Evolutionary conservation across 2,888 invertebrate species (phyloP).

Genomic region (Anthophora plumipes): DNA sequence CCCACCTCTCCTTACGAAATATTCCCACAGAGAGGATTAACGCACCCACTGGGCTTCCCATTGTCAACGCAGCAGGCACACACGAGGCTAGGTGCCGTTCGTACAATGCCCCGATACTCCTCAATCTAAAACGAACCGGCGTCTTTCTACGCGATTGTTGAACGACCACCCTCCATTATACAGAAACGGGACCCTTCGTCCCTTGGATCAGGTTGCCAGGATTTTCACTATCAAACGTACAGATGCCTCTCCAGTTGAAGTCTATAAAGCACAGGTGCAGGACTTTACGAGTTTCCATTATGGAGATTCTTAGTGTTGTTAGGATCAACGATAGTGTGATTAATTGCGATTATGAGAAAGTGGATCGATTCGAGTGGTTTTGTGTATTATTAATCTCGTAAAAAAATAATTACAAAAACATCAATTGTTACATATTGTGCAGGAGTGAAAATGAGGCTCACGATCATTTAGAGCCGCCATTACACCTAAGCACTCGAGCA

Average conservation of each 20-base stretch:
- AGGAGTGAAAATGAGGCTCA: too few species aligned
- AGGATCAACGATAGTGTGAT: too few species aligned
- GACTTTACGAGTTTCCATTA: neutral
- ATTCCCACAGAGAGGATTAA: slow-evolving; percentile 79
- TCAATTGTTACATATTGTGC: too few species aligned
- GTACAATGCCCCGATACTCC: slow-evolving; percentile 79
- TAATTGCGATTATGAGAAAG: too few species aligned
- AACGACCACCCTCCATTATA: slow-evolving; percentile 72
- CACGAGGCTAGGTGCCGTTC: slow-evolving; percentile 43
- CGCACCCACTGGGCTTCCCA: slow-evolving; percentile 78
- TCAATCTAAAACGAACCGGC: slow-evolving; percentile 76
- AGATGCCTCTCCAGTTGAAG: slow-evolving; percentile 20
- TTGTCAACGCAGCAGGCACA: slow-evolving; percentile 74
- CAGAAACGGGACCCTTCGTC: slow-evolving; percentile 61
- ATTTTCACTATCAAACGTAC: slow-evolving; percentile 70
- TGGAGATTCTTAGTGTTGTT: too few species aligned
- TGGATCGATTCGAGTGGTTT: too few species aligned
- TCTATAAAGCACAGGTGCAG: neutral
- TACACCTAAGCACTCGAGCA: too few species aligned
- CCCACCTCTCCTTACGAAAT: slow-evolving; percentile 64
- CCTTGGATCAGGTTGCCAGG: slow-evolving; percentile 77
- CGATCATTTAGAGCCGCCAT: too few species aligned
- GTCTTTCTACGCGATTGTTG: slow-evolving; percentile 79
- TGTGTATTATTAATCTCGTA: too few species aligned
- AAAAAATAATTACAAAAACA: too few species aligned